Percentiles rank a stretch among this genome's conserved stretches.
Evolutionary conservation across 2,113 vertebrate species (phyloP).

Genomic region (Hippocampus mohnikei): DNA sequence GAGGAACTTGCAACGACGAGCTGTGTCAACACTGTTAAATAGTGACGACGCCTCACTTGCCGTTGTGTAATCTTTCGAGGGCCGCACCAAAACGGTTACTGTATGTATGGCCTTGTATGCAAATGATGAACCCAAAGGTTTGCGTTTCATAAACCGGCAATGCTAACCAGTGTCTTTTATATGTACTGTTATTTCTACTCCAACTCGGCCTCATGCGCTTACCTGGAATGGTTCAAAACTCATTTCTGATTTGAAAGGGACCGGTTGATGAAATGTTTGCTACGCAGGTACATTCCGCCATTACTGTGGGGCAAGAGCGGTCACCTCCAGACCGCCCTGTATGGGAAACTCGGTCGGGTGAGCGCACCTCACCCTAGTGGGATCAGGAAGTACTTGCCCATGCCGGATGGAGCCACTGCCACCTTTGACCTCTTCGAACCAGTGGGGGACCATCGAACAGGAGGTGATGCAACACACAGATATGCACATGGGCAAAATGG

Average conservation of each 20-base stretch:
- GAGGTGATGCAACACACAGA: slow-evolving; percentile 75
- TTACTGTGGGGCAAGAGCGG: slow-evolving; percentile 97
- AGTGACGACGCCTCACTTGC: neutral
- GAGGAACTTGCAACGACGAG: slow-evolving; percentile 20
- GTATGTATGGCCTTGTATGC: slow-evolving; percentile 8
- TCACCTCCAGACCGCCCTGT: slow-evolving; percentile 94
- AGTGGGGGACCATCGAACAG: slow-evolving; percentile 81
- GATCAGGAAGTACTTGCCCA: slow-evolving; percentile 90
- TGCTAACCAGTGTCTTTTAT: slow-evolving; percentile 10
- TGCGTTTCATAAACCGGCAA: neutral
- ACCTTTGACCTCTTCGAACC: slow-evolving; percentile 98
- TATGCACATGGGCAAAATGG: neutral
- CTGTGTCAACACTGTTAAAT: slow-evolving; percentile 13
- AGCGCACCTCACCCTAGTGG: slow-evolving; percentile 88
- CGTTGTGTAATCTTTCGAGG: neutral
- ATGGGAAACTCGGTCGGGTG: slow-evolving; percentile 94
- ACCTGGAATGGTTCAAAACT: neutral
- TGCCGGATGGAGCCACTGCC: slow-evolving; percentile 92
- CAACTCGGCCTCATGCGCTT: neutral
- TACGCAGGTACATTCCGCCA: slow-evolving; percentile 89
- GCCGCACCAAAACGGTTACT: slow-evolving; percentile 2
- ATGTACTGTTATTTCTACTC: neutral
- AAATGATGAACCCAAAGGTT: slow-evolving; percentile 5
- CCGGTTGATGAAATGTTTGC: slow-evolving; percentile 27
- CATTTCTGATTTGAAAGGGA: neutral